Base-by-base conservation (phyloP, 1,140 invertebrate genomes). In the Calliphora vicina region DNA sequence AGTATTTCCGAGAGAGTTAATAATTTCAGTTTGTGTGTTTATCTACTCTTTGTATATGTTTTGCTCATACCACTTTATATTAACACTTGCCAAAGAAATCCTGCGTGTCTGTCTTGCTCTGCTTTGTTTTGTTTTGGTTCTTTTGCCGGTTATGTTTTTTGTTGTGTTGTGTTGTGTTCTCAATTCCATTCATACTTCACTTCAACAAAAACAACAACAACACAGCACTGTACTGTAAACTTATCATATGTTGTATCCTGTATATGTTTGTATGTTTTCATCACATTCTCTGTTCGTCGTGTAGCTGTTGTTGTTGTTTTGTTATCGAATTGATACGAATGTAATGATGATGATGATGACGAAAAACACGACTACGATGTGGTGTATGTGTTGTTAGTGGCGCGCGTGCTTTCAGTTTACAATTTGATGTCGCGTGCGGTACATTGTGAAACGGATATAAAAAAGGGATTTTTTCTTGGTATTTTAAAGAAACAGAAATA, bases 1-100 rank as follows among this genome's bases (percentile, higher is more conserved):
- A 76, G 73, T 76, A 76, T 76, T 76, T 76, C 73, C 73, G 73
- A 76, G 73, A 76, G 73, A 76, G 73, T 76, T 76, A 76, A 73
- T 73, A 73, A 76, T 76, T 4, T 76, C 17, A 25, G n/a, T 67
- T 23, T 67, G 1, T 10, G n/a, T 25, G n/a, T 67, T 23, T 67
- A 6, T 29, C n/a, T 57, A 15, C 6, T 1, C 50, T n/a, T 57
- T 57, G 50, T 57, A 17, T 67, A 67, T 3, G 15, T 67, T 25
- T 67, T 67, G 73, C 73, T 76, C 73, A 76, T 67, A 67, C 73
- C 17, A 76, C 73, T 76, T 76, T 29, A 76, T 25, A n/a, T 6
- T 13, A 67, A 25, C 61, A 67, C 61, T 67, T 67, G 61, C n/a
- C 23, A 23, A 57, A 23, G 61, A n/a, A n/a, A n/a, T 23, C 61